Evolutionary conservation across 2,797 vertebrate genomes (phyloP), one percentile per base, ranked within the genome.

Genomic region (Florisuga fusca): DNA sequence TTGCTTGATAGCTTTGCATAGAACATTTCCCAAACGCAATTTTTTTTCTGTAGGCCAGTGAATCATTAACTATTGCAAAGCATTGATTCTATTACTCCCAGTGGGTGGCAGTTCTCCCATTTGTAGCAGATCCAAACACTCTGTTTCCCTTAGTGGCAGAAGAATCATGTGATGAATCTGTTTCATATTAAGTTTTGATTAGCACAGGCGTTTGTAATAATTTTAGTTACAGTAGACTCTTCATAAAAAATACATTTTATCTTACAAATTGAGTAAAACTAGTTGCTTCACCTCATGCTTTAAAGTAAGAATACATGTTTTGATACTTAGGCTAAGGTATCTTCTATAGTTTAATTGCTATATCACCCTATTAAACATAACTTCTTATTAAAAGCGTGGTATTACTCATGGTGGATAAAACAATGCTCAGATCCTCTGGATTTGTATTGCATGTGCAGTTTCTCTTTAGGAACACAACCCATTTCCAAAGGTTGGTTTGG

Each of bases 141-240:
- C 87, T 95, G 78, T 94, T 96, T 94, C 90, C 85, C 90, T 92
- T 94, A 69, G 74, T 94, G 93, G 87, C 82, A 92, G 66, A 94
- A 92, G 84, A 96, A 93, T 89, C 91, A 93, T 55, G 64, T 74
- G 83, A 90, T 80, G 48, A 84, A 80, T 97, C 94, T 97, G 96
- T 92, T 97, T 95, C 75, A 23, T 87, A 92, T 96, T 97, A 97
- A 87, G 22, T 85, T 96, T 74, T 94, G 91, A 94, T 95, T 94
- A 87, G 93, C 53, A 64, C 94, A 96, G 91, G 21, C 33, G 1
- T 89, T 95, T 61, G 41, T 89, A 87, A 88, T 94, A 83, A 79
- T 88, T 93, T 91, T 79, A 73, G 75, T 85, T 95, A 23, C 72
- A 78, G 36, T 89, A 58, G 48, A 21, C 12, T 55, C 50, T 51